Evolutionary conservation across 2,797 vertebrate genomes (phyloP).

Genomic region (Aulostomus chinensis): DNA sequence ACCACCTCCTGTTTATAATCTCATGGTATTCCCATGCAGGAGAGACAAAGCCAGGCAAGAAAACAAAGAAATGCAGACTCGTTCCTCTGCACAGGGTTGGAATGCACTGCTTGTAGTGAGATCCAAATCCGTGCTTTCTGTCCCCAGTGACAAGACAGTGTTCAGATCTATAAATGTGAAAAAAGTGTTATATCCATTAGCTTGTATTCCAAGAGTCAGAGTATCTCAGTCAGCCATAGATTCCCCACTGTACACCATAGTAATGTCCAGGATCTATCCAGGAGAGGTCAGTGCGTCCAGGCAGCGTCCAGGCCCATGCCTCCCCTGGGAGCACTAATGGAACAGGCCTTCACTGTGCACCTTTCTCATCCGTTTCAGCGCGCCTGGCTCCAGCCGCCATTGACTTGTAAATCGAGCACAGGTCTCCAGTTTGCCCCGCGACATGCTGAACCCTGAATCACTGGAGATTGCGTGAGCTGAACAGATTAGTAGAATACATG

Average conservation of each 20-base stretch:
- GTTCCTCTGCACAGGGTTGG: constrained; percentile 32
- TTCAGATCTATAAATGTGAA: constrained; percentile 29
- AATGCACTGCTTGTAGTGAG: constrained; percentile 27
- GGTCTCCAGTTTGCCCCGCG: constrained; percentile 44
- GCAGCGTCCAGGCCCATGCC: constrained; percentile 45
- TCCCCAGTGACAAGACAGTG: constrained; percentile 13
- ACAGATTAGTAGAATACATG: constrained; percentile 34
- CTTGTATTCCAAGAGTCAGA: constrained; percentile 45
- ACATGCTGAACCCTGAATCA: constrained; percentile 52
- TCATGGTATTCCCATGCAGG: constrained; percentile 63
- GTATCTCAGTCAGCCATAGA: constrained; percentile 24
- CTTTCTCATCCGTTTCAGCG: constrained; percentile 51
- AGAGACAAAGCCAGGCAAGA: constrained; percentile 42
- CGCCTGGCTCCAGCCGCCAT: constrained; percentile 47
- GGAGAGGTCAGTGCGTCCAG: constrained; percentile 52
- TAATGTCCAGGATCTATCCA: constrained; percentile 48
- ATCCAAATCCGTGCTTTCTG: constrained; percentile 42
- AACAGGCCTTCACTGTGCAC: constrained; percentile 59
- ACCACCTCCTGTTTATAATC: constrained; percentile 65
- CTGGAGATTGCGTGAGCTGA: constrained; percentile 23
- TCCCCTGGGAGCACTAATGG: constrained; percentile 64
- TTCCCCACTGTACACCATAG: constrained; percentile 32
- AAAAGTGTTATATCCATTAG: constrained; percentile 55
- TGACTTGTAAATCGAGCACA: constrained; percentile 58
- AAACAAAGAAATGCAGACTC: constrained; percentile 49